A percentile compares a stretch with the other conserved stretches of the same genome.
These are phyloP conservation scores for Phylloscopus trochilus DNA, from an alignment of 2,113 vertebrate species.

Conservation along the genomic window DNA sequence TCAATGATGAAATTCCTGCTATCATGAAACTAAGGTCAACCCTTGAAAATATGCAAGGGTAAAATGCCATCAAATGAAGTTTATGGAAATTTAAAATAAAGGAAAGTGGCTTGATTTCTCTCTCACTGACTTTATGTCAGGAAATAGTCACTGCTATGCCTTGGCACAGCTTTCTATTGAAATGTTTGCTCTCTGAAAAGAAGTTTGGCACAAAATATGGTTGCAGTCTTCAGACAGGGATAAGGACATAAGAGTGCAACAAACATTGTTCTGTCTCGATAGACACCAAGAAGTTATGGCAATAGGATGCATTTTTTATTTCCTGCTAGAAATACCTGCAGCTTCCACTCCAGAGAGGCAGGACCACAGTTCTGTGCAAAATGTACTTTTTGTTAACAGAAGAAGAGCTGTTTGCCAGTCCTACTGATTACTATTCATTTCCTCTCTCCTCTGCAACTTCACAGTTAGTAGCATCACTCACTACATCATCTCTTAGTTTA, in stretches of 20 bases:
- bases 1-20: background rate
- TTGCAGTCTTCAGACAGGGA: rapidly evolving
- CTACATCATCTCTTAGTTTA: background rate
- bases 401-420: background rate
- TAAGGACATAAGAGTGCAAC: background rate
- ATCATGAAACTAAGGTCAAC: background rate
- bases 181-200: background rate
- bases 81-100: background rate
- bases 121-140: background rate
- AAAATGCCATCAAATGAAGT: background rate
- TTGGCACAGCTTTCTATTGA: background rate
- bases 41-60: background rate
- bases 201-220: background rate
- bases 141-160: background rate
- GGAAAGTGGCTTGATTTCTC: background rate
- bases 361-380: background rate
- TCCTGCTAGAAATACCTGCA: background rate
- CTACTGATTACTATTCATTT: background rate
- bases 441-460: background rate
- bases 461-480: background rate
- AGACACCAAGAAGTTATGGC: background rate
- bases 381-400: background rate
- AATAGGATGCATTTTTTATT: background rate
- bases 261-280: background rate
- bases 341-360: background rate